Evolutionary conservation across 1,140 invertebrate genomes (phyloP).

Genomic region (Lineus longissimus): DNA sequence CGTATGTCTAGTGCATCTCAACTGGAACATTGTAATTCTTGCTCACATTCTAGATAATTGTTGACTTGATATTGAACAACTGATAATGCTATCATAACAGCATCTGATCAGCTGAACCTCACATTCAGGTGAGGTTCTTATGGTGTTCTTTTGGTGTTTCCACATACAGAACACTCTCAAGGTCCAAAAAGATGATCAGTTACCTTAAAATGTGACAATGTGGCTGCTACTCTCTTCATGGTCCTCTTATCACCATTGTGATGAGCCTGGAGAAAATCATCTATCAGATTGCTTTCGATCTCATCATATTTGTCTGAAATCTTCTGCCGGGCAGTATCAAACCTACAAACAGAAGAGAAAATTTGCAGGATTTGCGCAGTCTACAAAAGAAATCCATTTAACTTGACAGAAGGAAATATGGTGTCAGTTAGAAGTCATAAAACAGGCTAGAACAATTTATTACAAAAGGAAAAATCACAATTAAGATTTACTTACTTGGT

Average conservation of each 20-base stretch:
- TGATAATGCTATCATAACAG: background rate
- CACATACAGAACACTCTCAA: too few species aligned
- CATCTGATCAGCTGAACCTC: background rate
- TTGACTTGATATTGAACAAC: background rate
- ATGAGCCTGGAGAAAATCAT: conserved; percentile 87
- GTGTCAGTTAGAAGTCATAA: too few species aligned
- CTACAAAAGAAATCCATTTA: too few species aligned
- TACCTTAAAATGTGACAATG: conserved; percentile 88
- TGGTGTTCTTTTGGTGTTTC: too few species aligned
- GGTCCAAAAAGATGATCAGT: conserved; percentile 12
- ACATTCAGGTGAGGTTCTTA: background rate
- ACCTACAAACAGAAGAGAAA: conserved; percentile 57
- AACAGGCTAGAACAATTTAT: too few species aligned
- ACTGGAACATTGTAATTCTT: too few species aligned
- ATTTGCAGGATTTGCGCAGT: too few species aligned
- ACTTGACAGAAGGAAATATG: too few species aligned
- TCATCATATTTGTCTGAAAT: conserved; percentile 91
- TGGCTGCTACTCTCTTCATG: conserved; percentile 90
- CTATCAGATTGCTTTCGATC: conserved; percentile 87
- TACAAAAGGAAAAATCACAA: too few species aligned
- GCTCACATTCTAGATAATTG: too few species aligned
- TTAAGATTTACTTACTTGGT: conserved; percentile 43
- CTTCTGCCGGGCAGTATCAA: conserved; percentile 83
- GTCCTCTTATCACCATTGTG: conserved; percentile 74
- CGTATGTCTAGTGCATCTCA: too few species aligned